Evolutionary conservation across 1,140 invertebrate species (phyloP), one percentile per base, ranked within the genome.

Genomic region (Phthorimaea operculella): DNA sequence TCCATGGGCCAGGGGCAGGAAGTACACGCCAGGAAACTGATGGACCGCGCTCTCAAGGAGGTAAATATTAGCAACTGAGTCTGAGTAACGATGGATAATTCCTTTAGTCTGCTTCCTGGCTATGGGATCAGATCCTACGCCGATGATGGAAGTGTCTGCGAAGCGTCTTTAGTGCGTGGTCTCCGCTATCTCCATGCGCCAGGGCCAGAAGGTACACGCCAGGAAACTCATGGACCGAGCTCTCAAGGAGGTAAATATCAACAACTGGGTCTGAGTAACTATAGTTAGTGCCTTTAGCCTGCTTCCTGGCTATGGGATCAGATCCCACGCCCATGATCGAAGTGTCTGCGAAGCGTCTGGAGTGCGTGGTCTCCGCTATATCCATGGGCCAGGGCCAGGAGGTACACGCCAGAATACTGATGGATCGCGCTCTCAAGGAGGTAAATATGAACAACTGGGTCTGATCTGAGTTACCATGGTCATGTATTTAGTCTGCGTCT

Each of bases 1-100:
- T 96, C 95, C 0, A 97, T 97, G 96, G 96, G 96, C 4, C 96
- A 98, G 82, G 95, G 95, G 2, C 96, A 98, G 75, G 96, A 98
- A 74, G 86, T 95, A 11, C 94, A 94, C 76, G 95, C 96, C 0
- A 88, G 96, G 54, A 92, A 92, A 71, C 81, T 97, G 52, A 86
- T 97, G 28, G 79, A 86, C 3, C 86, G 88, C 47, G 93, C 90
- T 11, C 89, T 93, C 74, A 84, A 84, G 44, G 90, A 91, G 63
- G 91, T 91, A 75, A 53, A n/a, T n/a, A n/a, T n/a, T n/a, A n/a
- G n/a, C n/a, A n/a, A n/a, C n/a, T n/a, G n/a, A n/a, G n/a, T n/a
- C n/a, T n/a, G n/a, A n/a, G n/a, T n/a, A n/a, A n/a, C n/a, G n/a
- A n/a, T n/a, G n/a, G n/a, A 12, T 91, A 12, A 94, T 93, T 0